phyloP scores from a whole-genome alignment of 2,113 vertebrate species.

The cattle (Bos taurus) region DNA sequence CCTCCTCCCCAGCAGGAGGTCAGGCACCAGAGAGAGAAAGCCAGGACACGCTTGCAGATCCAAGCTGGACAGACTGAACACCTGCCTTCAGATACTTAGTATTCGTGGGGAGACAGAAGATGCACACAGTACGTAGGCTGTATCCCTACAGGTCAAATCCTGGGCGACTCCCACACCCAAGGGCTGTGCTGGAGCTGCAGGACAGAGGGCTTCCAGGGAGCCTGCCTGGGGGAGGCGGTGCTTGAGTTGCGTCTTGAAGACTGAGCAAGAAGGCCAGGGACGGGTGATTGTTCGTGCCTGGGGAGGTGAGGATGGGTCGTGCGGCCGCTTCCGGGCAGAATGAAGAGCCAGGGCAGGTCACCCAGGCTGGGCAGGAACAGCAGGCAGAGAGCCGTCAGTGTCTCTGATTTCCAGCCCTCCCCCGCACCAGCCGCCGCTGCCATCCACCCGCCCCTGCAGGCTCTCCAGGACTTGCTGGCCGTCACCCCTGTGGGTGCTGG shows the following conservation, averaged over 20 bases:
- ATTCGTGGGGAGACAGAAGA: neutral
- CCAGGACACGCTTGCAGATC: accelerated
- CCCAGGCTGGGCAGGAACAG: accelerated
- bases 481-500: neutral
- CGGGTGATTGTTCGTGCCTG: neutral
- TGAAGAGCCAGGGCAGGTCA: neutral
- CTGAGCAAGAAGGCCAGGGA: too few relatives aligned
- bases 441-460: accelerated
- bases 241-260: neutral
- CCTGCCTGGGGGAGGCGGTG: neutral
- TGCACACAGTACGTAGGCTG: accelerated
- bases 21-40: neutral
- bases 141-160: neutral
- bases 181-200: neutral
- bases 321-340: accelerated
- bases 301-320: neutral
- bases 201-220: neutral
- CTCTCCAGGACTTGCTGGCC: neutral
- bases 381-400: accelerated
- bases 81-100: accelerated
- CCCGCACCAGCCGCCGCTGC: neutral
- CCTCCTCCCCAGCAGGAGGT: neutral
- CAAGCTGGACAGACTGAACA: neutral
- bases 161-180: accelerated
- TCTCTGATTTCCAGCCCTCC: too few relatives aligned